phyloP scores from a whole-genome alignment of 53 echinoderm and acorn worm genomes.

The Paelopatides confundens region DNA sequence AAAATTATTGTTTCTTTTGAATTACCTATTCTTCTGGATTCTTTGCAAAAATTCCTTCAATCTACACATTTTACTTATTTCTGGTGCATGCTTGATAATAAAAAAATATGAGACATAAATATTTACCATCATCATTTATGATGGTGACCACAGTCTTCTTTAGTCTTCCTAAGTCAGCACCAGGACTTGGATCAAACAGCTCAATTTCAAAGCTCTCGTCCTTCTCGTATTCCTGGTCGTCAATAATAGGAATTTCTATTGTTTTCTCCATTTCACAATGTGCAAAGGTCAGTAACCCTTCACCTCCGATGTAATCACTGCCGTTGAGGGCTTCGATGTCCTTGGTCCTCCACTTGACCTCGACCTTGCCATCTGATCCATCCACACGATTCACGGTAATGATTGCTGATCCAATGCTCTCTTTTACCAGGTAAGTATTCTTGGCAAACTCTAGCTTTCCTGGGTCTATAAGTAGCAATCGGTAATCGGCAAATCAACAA shows the following conservation, averaged over 20 bases:
- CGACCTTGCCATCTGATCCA: conserved; percentile 83
- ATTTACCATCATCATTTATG: conserved; percentile 94
- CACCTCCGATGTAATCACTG: conserved; percentile 85
- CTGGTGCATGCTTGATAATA: background rate
- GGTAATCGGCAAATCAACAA: too few relatives aligned
- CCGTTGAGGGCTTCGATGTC: conserved; percentile 93
- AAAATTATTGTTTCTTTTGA: too few relatives aligned
- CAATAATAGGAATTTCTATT: conserved; percentile 93
- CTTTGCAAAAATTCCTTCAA: too few relatives aligned
- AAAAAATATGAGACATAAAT: background rate
- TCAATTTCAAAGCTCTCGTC: conserved; percentile 97
- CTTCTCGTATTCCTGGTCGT: conserved; percentile 98
- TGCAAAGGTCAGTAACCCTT: conserved; percentile 86
- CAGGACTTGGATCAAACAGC: conserved; percentile 86
- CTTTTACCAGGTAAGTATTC: conserved; percentile 91
- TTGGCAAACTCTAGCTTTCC: conserved; percentile 91
- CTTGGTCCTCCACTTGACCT: conserved; percentile 91
- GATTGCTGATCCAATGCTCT: conserved; percentile 85
- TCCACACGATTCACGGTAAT: conserved; percentile 77
- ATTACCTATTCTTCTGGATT: too few relatives aligned
- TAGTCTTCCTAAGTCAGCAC: conserved; percentile 85
- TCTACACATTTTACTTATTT: background rate
- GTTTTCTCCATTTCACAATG: conserved; percentile 96
- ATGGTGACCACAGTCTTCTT: conserved; percentile 97
- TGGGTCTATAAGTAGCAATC: conserved; percentile 63